A percentile compares a stretch with the other conserved stretches of the same genome.
phyloP scores from a whole-genome alignment of 1,140 invertebrate genomes.

The Conus ventricosus region DNA sequence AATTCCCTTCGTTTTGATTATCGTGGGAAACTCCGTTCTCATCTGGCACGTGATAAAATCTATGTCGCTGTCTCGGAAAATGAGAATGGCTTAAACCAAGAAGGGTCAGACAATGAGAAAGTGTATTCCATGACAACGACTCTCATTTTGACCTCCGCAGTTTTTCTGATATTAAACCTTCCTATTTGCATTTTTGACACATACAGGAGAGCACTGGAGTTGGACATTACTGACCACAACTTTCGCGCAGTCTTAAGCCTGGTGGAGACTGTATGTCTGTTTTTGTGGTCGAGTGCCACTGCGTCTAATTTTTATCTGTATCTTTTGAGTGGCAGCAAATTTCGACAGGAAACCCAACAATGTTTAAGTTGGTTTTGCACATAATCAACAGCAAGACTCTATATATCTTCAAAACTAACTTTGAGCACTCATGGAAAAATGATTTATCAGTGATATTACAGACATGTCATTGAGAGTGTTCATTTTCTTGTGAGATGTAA shows the following conservation, averaged over 20 bases:
- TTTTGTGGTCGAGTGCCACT: background rate
- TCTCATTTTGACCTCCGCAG: background rate
- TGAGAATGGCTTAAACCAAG: background rate
- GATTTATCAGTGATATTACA: too few relatives aligned
- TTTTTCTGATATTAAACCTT: background rate
- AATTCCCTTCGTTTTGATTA: background rate
- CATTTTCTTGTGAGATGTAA: too few relatives aligned
- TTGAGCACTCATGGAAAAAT: too few relatives aligned
- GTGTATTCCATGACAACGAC: background rate
- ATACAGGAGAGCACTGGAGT: background rate
- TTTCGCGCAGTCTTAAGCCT: background rate
- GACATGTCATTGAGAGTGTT: too few relatives aligned
- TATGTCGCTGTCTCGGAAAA: background rate
- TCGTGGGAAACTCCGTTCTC: background rate
- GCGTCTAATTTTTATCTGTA: background rate
- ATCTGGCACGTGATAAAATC: background rate
- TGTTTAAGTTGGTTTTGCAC: too few relatives aligned
- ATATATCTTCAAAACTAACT: too few relatives aligned
- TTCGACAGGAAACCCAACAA: background rate
- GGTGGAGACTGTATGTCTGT: background rate
- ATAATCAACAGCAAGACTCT: too few relatives aligned
- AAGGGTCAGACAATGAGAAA: background rate
- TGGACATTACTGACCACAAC: background rate
- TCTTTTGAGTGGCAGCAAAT: background rate
- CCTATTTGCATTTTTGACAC: background rate